Conservation (phyloP, 2,113 vertebrate species). For the Phycodurus eques region DNA sequence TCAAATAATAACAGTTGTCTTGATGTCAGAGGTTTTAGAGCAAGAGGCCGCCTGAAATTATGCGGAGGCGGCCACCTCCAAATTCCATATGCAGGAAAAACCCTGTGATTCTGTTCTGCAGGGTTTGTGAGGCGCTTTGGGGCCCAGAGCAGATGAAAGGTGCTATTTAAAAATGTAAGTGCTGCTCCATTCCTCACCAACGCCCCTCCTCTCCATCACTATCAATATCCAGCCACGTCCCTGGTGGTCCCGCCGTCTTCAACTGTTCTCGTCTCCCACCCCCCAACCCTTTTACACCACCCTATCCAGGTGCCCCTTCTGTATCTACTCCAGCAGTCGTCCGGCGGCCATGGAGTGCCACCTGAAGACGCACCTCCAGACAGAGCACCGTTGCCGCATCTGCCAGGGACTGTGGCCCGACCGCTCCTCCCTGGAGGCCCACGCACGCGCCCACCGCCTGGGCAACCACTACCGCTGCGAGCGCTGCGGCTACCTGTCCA, state of each 20-base stretch:
- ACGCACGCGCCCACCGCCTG: conserved; percentile 94
- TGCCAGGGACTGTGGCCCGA: conserved; percentile 95
- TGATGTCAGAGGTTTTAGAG: conserved; percentile 37
- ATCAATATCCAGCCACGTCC: conserved; percentile 9
- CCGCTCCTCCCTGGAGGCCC: conserved; percentile 95
- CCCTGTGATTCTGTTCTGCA: conserved; percentile 82
- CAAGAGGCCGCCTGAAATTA: background rate
- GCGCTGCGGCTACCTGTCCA: conserved; percentile 99
- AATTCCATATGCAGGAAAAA: conserved; percentile 3
- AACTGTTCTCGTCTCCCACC: conserved; percentile 42
- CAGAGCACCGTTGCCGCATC: conserved; percentile 99
- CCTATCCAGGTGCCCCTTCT: conserved; percentile 91
- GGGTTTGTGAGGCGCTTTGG: conserved; percentile 85
- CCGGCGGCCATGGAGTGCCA: conserved; percentile 98
- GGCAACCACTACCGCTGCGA: conserved; percentile 99
- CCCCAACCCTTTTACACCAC: conserved; percentile 26
- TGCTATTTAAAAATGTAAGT: conserved; percentile 87
- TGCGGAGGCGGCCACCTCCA: conserved; percentile 63
- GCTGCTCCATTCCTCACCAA: conserved; percentile 76
- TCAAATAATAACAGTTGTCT: conserved; percentile 51
- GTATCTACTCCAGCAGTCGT: conserved; percentile 98
- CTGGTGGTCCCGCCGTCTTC: conserved; percentile 28
- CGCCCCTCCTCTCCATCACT: conserved; percentile 62
- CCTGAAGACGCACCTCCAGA: conserved; percentile 98
- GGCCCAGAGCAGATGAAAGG: conserved; percentile 84